Percentiles rank a stretch among this genome's conserved stretches.
phyloP scores from a whole-genome alignment of 2,113 vertebrate genomes.

The Tichodroma muraria region DNA sequence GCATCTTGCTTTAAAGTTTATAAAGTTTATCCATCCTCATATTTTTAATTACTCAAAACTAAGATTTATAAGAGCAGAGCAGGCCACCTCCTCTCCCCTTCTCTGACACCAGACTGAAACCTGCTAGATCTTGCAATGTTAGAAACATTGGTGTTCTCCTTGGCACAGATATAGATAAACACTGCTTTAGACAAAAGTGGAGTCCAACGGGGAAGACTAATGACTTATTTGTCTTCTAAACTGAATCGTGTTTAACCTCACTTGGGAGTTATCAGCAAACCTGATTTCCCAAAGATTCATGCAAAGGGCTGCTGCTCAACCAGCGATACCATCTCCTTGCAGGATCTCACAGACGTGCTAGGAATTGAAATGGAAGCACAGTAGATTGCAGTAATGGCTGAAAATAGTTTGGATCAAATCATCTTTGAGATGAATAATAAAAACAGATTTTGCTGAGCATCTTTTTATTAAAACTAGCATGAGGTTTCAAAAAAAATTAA shows the following conservation, averaged over 20 bases:
- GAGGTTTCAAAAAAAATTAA: not conserved
- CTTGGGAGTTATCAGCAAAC: not conserved
- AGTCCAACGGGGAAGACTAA: not conserved
- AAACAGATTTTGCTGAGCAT: not conserved
- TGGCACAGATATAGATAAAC: not conserved
- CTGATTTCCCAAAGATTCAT: not conserved
- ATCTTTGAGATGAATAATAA: not conserved
- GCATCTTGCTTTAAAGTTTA: not conserved
- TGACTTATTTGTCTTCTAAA: not conserved
- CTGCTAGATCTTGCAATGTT: not conserved
- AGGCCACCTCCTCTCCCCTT: not conserved
- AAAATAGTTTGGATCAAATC: not conserved
- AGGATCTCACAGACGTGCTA: not conserved
- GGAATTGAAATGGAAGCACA: not conserved
- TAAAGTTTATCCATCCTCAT: not conserved
- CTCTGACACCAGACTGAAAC: not conserved
- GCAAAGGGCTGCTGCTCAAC: not conserved
- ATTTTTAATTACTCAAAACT: not conserved
- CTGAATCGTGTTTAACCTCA: not conserved
- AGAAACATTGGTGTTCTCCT: not conserved
- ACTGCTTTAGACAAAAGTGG: not conserved
- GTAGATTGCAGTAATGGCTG: not conserved
- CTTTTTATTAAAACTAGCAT: not conserved
- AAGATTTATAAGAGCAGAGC: not conserved
- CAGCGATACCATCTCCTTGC: not conserved